Percentiles rank a stretch among this genome's conserved stretches.
Conservation (phyloP, 2,797 vertebrate species). For the Falco novaeseelandiae region DNA sequence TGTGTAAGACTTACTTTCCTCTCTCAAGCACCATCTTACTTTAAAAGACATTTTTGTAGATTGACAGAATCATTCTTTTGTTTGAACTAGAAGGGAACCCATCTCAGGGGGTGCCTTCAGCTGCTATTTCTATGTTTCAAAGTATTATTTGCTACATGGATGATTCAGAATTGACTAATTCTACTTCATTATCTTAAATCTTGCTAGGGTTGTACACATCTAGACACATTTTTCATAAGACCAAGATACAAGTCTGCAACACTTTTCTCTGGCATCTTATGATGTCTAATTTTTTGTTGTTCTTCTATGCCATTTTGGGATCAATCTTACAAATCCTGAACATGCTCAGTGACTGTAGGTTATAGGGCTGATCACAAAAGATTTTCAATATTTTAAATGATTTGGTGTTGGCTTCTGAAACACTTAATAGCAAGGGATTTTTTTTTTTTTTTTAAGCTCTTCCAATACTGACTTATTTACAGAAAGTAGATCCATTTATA, state of each 20-base stretch:
- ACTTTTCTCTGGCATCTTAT: background rate
- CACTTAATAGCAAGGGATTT: background rate
- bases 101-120: background rate
- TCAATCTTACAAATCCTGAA: background rate
- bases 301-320: background rate
- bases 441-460: background rate
- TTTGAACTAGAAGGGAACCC: background rate
- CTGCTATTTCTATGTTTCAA: background rate
- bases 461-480: background rate
- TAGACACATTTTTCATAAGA: background rate
- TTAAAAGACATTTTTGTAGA: background rate
- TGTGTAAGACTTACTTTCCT: background rate
- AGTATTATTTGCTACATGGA: background rate
- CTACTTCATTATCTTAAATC: background rate
- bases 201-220: background rate
- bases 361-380: background rate
- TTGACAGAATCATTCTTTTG: background rate
- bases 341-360: background rate
- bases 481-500: background rate
- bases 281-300: background rate
- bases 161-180: background rate
- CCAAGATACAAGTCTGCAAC: background rate
- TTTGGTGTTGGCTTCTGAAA: background rate
- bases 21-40: background rate
- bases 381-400: background rate